These are phyloP conservation scores for Drosophila histrio DNA, from an alignment of 2,888 invertebrate genomes.

Conservation along the genomic window DNA sequence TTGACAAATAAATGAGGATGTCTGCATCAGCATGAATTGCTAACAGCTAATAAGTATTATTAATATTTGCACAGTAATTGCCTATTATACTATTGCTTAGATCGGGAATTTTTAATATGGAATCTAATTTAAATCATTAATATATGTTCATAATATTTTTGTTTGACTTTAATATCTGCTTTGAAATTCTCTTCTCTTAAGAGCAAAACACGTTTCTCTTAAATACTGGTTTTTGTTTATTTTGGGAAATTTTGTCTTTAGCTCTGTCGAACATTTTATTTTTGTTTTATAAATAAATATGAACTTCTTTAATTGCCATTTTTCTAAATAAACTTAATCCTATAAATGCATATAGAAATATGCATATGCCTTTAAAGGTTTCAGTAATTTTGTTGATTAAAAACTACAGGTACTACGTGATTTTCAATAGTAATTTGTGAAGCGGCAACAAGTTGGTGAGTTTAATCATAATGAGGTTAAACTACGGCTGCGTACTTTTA, in stretches of 20 bases:
- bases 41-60: neutral
- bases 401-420: constrained; percentile 14
- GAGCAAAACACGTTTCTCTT: constrained; percentile 23
- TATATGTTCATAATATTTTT: neutral
- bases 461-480: neutral
- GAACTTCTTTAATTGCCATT: neutral
- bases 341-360: neutral
- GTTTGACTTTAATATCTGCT: neutral
- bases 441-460: constrained; percentile 40
- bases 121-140: neutral
- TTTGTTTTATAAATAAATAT: constrained; percentile 13
- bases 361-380: neutral
- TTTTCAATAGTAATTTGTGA: constrained; percentile 22
- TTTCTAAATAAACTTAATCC: neutral
- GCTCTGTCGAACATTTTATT: neutral
- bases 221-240: constrained; percentile 45
- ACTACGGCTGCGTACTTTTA: neutral
- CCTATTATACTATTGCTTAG: neutral
- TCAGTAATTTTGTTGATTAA: constrained; percentile 11
- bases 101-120: neutral
- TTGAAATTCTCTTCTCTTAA: constrained; percentile 2
- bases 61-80: neutral
- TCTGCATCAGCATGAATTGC: constrained; percentile 16
- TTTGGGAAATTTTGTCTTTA: constrained; percentile 17
- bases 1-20: neutral